Conservation (phyloP, 1,140 invertebrate genomes). For the Drosophila insularis region DNA sequence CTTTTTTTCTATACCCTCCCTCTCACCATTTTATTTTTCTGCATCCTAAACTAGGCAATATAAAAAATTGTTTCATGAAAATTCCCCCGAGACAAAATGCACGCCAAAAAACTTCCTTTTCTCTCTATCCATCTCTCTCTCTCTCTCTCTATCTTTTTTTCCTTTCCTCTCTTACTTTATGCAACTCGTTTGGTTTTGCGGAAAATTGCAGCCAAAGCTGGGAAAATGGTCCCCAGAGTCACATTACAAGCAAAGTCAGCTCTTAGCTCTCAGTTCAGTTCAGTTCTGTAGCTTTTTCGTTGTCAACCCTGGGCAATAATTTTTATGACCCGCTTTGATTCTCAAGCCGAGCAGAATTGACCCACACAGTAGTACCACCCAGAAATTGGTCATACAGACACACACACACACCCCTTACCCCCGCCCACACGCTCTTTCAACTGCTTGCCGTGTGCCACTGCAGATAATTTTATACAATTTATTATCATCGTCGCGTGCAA, state of each 20-base stretch:
- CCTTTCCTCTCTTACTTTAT: not conserved
- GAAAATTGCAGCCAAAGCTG: conserved; percentile 47
- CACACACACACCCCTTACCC: conserved; percentile 14
- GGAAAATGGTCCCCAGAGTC: conserved; percentile 72
- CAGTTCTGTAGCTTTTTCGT: conserved; percentile 2
- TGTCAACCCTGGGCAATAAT: conserved; percentile 71
- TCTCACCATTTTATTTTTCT: not conserved
- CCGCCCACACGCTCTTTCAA: not conserved
- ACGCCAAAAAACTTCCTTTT: conserved; percentile 28
- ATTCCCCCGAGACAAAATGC: conserved; percentile 67
- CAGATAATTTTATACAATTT: conserved; percentile 80
- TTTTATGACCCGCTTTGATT: conserved; percentile 73
- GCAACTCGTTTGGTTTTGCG: not conserved
- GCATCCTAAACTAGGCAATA: conserved; percentile 49
- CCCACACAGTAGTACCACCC: conserved; percentile 58
- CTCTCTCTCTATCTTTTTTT: not conserved
- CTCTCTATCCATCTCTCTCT: not conserved
- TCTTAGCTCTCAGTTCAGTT: conserved; percentile 9
- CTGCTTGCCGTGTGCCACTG: conserved; percentile 66
- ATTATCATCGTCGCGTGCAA: conserved; percentile 77
- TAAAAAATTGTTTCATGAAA: conserved; percentile 30
- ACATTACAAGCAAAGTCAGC: conserved; percentile 61
- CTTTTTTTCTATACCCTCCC: conserved; percentile 36
- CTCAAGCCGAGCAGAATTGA: conserved; percentile 71
- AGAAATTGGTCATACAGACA: conserved; percentile 54